These are phyloP conservation scores for Temnothorax nylanderi DNA, from an alignment of 1,140 invertebrate species.

Conservation along the genomic window DNA sequence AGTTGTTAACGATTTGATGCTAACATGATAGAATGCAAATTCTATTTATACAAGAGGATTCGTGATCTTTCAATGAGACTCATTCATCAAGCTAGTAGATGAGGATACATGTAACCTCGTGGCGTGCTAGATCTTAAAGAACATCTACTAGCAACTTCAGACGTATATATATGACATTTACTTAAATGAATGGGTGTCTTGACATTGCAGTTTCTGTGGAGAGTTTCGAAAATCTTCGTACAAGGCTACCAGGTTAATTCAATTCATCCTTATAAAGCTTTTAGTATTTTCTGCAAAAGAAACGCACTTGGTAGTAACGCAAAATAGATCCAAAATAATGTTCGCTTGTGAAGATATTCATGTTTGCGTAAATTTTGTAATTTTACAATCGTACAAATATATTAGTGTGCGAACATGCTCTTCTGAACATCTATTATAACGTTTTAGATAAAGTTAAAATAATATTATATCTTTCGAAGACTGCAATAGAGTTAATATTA, in stretches of 20 bases:
- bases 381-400: background rate
- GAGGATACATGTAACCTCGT: background rate
- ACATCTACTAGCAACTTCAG: background rate
- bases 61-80: background rate
- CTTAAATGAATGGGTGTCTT: constrained; percentile 9
- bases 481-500: background rate
- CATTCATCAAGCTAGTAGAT: constrained; percentile 23
- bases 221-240: constrained; percentile 14
- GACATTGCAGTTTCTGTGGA: constrained; percentile 14
- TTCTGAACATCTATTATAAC: background rate
- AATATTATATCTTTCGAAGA: constrained; percentile 13
- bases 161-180: background rate
- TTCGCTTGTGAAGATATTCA: background rate
- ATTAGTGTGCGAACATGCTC: background rate
- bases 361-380: background rate
- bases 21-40: background rate
- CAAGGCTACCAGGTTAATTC: background rate
- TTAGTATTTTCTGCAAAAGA: background rate
- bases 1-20: background rate
- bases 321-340: background rate
- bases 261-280: background rate
- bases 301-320: background rate
- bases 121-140: constrained; percentile 1
- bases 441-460: background rate
- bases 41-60: background rate